Evolutionary conservation across 2,888 invertebrate species (phyloP), one percentile per base, ranked within the genome.

Genomic region (Adelphocoris suturalis): DNA sequence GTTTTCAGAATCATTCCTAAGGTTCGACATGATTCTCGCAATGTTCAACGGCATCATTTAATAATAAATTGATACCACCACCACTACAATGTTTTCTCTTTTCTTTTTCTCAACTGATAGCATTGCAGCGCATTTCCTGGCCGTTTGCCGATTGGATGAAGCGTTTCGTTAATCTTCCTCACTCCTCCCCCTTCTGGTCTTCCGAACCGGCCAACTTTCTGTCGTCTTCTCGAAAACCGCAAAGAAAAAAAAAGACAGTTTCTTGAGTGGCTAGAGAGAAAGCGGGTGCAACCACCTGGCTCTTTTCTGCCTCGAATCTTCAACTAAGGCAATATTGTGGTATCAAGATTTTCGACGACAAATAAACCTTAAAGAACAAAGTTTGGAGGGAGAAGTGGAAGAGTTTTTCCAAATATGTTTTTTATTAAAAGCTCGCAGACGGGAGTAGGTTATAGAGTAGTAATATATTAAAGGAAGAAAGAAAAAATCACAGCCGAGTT

Each of bases 381-480:
- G 47, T 47, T 78, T 47, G 19, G 46, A 27, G 19, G 46, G 78
- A 16, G 19, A 14, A 37, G 78, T 14, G 68, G 23, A 23, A 12
- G 68, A 19, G 16, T 61, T n/a, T 61, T 68, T 19, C 68, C 68
- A 13, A 68, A 68, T 19, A 19, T 27, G 46, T 37, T 78, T 46
- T 78, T 78, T 78, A 78, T 78, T 78, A 78, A 78, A 78, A 78
- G 46, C 37, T 37, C 7, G 78, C 37, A 7, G 78, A 46, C 78
- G 78, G 16, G 46, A 27, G 7, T 14, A n/a, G 37, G 78, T 16
- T 46, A 47, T 37, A 19, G 5, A 19, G 37, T 78, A 14, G 46
- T 46, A 19, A 78, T 78, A 78, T 47, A 68, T 19, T 23, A 68
- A 57, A n/a, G n/a, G 5, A n/a, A 68, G 13, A 68, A 68, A 23